Base-by-base conservation (phyloP, 1,140 invertebrate genomes). In the Drosophila serrata region DNA sequence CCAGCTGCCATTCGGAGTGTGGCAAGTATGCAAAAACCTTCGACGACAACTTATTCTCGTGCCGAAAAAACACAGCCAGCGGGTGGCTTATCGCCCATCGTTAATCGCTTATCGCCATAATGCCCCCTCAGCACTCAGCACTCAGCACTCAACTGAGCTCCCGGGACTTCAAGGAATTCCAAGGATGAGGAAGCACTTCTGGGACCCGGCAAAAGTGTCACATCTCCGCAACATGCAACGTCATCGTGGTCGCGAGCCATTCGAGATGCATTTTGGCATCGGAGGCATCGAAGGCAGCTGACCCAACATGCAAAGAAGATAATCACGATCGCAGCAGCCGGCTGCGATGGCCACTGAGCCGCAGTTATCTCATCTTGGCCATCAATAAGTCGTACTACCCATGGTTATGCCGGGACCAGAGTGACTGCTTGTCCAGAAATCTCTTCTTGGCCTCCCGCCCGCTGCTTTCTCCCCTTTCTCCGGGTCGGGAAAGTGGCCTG, bases 241-340 rank as follows among this genome's bases (percentile, higher is more conserved):
- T 85, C 81, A 81, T 80, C 73, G 67, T 85, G 79, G 73, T 81
- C 81, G 77, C 65, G 77, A 85, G 73, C 77, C 81, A 85, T 79
- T 46, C 79, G 45, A 82, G 79, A 81, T 81, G 78, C 72, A 81
- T 79, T 64, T 75, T 40, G 40, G 63, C 43, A 53, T 42, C 58
- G 29, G 15, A 46, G 58, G 48, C 46, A 60, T 61, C 59, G 59
- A 19, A 51, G 57, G 63, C 67, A 79, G 57, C 67, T 65, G 56
- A 72, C 65, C 68, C 73, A 77, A 82, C 79, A 81, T 61, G 64
- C 75, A 81, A 69, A 76, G 68, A 40, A 40, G 68, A 72, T 72
- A 72, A 72, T 72, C 68, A 72, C 67, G 68, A 72, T 45, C 37
- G 48, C 37, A 48, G 48, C 62, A 57, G 35, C 74, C 49, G 51